Percentiles rank a stretch among this genome's conserved stretches.
Conservation (phyloP, 2,888 invertebrate species). For the Teleiodes luculella region DNA sequence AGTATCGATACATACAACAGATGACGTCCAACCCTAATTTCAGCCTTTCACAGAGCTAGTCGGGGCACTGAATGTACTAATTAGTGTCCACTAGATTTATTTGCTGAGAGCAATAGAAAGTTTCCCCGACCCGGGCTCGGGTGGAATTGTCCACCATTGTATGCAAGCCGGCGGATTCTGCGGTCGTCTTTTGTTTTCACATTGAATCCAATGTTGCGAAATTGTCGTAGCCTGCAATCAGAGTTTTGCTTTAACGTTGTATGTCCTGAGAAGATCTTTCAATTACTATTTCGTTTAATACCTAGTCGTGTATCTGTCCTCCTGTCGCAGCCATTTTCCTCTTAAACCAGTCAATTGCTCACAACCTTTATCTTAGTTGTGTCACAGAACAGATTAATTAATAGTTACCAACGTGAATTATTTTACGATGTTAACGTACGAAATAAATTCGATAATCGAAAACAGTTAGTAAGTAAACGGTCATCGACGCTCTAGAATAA, state of each 20-base stretch:
- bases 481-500: too few species aligned
- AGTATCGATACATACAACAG: neutral
- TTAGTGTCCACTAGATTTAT: constrained; percentile 55
- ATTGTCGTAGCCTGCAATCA: neutral
- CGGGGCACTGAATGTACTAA: constrained; percentile 57
- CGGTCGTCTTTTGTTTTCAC: constrained; percentile 35
- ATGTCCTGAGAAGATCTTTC: too few species aligned
- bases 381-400: too few species aligned
- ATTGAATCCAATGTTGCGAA: constrained; percentile 1
- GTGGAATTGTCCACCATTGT: constrained; percentile 41
- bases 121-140: constrained; percentile 28
- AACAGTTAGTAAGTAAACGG: too few species aligned
- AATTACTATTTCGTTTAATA: too few species aligned
- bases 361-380: too few species aligned
- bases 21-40: neutral
- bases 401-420: too few species aligned
- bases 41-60: constrained; percentile 1
- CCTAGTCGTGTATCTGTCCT: too few species aligned
- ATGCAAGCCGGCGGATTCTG: constrained; percentile 27
- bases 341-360: too few species aligned
- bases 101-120: constrained; percentile 62
- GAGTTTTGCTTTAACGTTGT: neutral
- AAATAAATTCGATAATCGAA: too few species aligned
- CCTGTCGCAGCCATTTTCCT: too few species aligned
- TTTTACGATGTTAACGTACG: too few species aligned